Conservation (phyloP, 2,888 invertebrate species). For the Coronaproctus castanopsis region DNA sequence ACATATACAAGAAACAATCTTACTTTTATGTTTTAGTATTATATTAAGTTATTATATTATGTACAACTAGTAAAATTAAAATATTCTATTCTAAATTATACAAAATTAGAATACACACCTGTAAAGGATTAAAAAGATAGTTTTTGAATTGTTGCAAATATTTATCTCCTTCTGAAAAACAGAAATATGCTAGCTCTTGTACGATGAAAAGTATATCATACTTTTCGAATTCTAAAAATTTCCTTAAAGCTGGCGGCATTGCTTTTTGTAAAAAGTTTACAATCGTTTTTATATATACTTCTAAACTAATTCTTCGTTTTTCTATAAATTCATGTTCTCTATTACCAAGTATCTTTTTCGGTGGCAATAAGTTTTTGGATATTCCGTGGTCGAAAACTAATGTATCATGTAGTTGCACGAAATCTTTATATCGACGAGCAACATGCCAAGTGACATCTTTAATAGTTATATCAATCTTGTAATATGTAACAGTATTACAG, state of each 20-base stretch:
- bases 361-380: conserved; percentile 67
- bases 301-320: conserved; percentile 55
- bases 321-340: conserved; percentile 73
- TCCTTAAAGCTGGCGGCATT: conserved; percentile 58
- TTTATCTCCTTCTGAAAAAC: conserved; percentile 53
- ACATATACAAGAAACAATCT: no score
- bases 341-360: conserved; percentile 81
- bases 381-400: conserved; percentile 62
- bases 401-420: conserved; percentile 65
- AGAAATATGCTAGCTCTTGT: conserved; percentile 57
- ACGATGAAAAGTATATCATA: conserved; percentile 77
- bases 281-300: conserved; percentile 57
- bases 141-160: conserved; percentile 39
- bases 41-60: no score
- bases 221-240: conserved; percentile 69
- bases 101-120: no score
- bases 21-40: no score
- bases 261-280: conserved; percentile 52
- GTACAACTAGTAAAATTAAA: no score
- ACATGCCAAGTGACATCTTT: conserved; percentile 62
- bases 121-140: conserved; percentile 53
- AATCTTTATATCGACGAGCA: conserved; percentile 72
- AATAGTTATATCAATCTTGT: conserved; percentile 47
- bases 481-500: conserved; percentile 44
- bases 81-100: no score